These are phyloP conservation scores for Limonius californicus DNA, from an alignment of 1,140 invertebrate species.

Conservation along the genomic window DNA sequence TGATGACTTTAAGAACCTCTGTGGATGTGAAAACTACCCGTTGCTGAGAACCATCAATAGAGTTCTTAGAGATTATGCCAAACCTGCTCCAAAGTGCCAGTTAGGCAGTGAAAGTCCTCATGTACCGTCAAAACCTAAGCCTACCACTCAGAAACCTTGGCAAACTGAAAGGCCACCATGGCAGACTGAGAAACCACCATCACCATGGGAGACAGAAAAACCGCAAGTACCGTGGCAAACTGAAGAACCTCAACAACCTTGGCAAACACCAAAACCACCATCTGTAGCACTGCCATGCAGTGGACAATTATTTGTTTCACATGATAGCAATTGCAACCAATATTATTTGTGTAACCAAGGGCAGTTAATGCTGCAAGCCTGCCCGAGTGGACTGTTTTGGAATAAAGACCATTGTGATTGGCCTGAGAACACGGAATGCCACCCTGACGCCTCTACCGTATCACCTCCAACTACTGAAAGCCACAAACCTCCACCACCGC, in stretches of 20 bases:
- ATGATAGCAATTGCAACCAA: conserved; percentile 68
- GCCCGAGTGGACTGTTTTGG: conserved; percentile 71
- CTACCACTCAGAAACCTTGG: conserved; percentile 14
- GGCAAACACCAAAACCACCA: not conserved
- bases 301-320: conserved; percentile 57
- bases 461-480: conserved; percentile 15
- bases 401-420: conserved; percentile 76
- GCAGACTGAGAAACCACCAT: conserved; percentile 9
- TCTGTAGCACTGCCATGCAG: conserved; percentile 47
- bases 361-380: conserved; percentile 59
- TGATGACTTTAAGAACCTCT: conserved; percentile 68
- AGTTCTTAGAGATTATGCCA: conserved; percentile 62
- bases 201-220: not conserved
- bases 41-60: conserved; percentile 74
- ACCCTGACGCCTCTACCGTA: conserved; percentile 34
- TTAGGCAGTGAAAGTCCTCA: conserved; percentile 22
- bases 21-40: conserved; percentile 75
- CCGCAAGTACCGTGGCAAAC: not conserved
- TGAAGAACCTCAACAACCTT: conserved; percentile 3
- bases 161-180: conserved; percentile 3
- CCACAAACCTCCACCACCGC: conserved; percentile 24
- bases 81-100: conserved; percentile 42
- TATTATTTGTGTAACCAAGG: conserved; percentile 79
- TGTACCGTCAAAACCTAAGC: conserved; percentile 18
- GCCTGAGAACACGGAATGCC: conserved; percentile 66